A percentile compares a stretch with the other conserved stretches of the same genome.
Conservation (phyloP, 2,797 vertebrate genomes). For the Antrozous pallidus region DNA sequence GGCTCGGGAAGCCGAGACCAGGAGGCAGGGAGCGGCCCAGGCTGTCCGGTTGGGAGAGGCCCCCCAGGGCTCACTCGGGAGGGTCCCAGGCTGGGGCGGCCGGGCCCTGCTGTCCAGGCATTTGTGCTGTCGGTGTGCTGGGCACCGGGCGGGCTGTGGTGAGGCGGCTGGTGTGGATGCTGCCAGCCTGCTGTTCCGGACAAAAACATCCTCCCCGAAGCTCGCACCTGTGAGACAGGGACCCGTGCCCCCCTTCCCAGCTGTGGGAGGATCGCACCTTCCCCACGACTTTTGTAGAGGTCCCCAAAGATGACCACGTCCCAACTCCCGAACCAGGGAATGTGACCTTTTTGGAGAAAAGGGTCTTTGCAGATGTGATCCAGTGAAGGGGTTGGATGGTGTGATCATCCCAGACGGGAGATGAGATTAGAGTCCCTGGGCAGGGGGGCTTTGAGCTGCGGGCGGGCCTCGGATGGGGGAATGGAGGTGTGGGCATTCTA, state of each 20-base stretch:
- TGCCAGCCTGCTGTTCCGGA: neutral
- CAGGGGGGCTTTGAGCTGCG: neutral
- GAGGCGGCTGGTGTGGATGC: rapidly evolving
- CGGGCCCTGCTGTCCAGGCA: no score
- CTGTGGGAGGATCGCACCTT: neutral
- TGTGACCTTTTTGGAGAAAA: neutral
- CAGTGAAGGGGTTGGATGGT: neutral
- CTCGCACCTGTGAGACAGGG: rapidly evolving
- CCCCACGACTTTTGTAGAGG: neutral
- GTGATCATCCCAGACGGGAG: neutral
- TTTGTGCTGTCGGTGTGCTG: rapidly evolving
- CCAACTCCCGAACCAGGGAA: neutral
- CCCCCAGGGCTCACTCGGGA: rapidly evolving
- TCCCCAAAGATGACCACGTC: neutral
- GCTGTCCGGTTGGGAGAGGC: neutral
- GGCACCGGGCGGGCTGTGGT: rapidly evolving
- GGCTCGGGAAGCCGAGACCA: neutral
- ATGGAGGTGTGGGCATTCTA: rapidly evolving
- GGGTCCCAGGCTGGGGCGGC: no score
- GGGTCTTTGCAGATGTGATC: neutral
- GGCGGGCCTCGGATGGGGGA: neutral
- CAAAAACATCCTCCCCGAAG: neutral
- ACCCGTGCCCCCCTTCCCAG: rapidly evolving
- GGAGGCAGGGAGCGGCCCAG: rapidly evolving
- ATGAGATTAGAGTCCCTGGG: neutral